A percentile compares a stretch with the other conserved stretches of the same genome.
Evolutionary conservation across 2,797 vertebrate genomes (phyloP).

Genomic region (Eospalax fontanierii): DNA sequence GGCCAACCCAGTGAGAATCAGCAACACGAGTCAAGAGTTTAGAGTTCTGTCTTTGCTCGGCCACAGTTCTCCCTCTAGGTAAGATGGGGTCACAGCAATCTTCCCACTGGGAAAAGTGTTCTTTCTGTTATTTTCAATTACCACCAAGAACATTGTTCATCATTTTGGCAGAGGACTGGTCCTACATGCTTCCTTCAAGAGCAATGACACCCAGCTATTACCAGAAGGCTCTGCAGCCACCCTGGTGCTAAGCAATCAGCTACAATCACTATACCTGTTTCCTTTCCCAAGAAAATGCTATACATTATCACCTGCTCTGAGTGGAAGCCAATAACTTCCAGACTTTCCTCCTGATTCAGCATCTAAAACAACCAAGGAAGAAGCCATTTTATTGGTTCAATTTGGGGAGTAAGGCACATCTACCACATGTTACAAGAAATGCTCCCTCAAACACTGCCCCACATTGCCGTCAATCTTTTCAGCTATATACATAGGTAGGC

Average conservation of each 20-base stretch:
- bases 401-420: not conserved
- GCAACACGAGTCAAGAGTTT: slow-evolving; percentile 6
- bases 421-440: not conserved
- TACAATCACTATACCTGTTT: not conserved
- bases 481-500: fast-evolving
- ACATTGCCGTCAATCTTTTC: not conserved
- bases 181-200: not conserved
- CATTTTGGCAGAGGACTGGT: not conserved
- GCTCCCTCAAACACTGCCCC: not conserved
- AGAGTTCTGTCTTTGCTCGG: not conserved
- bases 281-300: not conserved
- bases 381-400: not conserved
- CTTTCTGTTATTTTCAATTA: not conserved
- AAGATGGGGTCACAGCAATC: not conserved
- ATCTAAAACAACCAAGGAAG: slow-evolving; percentile 1
- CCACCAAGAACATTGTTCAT: not conserved
- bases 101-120: not conserved
- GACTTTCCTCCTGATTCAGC: slow-evolving; percentile 39
- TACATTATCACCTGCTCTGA: not conserved
- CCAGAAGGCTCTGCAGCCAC: not conserved
- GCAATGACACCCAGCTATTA: not conserved
- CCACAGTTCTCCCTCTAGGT: not conserved
- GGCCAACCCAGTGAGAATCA: not conserved
- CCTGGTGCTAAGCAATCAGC: not conserved
- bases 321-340: slow-evolving; percentile 11